A percentile compares a stretch with the other conserved stretches of the same genome.
Evolutionary conservation across 2,888 invertebrate species (phyloP).

Genomic region (Ectropis crepuscularia): DNA sequence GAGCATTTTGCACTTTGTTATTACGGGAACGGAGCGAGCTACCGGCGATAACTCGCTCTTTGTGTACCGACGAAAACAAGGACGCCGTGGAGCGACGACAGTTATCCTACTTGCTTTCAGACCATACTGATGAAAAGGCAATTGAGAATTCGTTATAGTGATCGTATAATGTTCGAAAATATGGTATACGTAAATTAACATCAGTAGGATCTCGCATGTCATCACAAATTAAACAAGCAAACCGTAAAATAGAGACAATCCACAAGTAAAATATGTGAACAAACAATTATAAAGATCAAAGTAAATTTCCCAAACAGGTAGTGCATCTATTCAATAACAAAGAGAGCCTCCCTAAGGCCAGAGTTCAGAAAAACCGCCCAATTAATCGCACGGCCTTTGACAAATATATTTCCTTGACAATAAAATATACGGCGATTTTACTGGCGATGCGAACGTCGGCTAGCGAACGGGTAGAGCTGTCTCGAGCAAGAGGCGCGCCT

Average conservation of each 20-base stretch:
- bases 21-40: conserved; percentile 67
- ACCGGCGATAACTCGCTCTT: conserved; percentile 70
- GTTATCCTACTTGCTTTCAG: conserved; percentile 25
- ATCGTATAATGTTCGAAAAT: no score
- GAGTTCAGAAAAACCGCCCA: conserved; percentile 67
- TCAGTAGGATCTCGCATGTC: no score
- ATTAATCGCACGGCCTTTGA: conserved; percentile 77
- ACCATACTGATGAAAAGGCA: neutral
- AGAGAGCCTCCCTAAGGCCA: conserved; percentile 55
- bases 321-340: conserved; percentile 35
- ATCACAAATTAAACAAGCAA: no score
- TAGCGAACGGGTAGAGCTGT: conserved; percentile 75
- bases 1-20: conserved; percentile 80
- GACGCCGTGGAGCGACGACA: conserved; percentile 42
- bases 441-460: conserved; percentile 62
- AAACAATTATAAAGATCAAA: conserved; percentile 24
- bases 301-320: conserved; percentile 31
- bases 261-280: conserved; percentile 1
- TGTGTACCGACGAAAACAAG: conserved; percentile 67
- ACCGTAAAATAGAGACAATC: neutral
- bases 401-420: conserved; percentile 81
- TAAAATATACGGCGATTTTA: conserved; percentile 80
- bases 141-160: no score
- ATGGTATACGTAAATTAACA: no score
- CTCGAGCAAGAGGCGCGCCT: conserved; percentile 72